A percentile compares a stretch with the other conserved stretches of the same genome.
Conservation (phyloP, 2,113 vertebrate genomes). For the Lepidothrix coronata region DNA sequence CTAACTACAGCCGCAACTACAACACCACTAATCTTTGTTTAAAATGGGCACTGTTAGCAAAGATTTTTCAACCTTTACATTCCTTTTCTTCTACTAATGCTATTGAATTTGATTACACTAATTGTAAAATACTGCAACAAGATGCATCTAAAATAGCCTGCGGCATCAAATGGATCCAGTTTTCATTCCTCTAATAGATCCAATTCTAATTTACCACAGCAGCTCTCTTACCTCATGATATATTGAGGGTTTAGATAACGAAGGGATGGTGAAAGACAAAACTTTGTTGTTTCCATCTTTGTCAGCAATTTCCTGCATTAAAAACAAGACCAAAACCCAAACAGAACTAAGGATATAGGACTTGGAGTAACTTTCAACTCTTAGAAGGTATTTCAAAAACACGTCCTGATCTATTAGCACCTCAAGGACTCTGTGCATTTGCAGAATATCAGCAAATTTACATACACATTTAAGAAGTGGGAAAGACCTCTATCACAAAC, state of each 20-base stretch:
- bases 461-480: neutral
- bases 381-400: neutral
- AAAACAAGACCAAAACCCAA: neutral
- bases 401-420: neutral
- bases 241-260: conserved; percentile 95
- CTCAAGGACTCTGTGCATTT: neutral
- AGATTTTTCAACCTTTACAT: neutral
- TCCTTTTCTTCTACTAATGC: neutral
- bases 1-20: neutral
- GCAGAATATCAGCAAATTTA: neutral
- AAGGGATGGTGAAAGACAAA: conserved; percentile 95
- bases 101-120: neutral
- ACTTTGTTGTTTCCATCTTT: conserved; percentile 98
- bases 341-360: neutral
- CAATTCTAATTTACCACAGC: neutral
- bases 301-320: conserved; percentile 93
- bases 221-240: conserved; percentile 91
- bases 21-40: neutral
- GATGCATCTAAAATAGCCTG: neutral
- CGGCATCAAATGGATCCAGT: neutral
- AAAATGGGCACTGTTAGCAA: neutral
- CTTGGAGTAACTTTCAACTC: neutral
- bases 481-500: neutral
- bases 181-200: conserved; percentile 23
- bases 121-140: conserved; percentile 19